phyloP scores from a whole-genome alignment of 2,797 vertebrate species.

The Staurois parvus region DNA sequence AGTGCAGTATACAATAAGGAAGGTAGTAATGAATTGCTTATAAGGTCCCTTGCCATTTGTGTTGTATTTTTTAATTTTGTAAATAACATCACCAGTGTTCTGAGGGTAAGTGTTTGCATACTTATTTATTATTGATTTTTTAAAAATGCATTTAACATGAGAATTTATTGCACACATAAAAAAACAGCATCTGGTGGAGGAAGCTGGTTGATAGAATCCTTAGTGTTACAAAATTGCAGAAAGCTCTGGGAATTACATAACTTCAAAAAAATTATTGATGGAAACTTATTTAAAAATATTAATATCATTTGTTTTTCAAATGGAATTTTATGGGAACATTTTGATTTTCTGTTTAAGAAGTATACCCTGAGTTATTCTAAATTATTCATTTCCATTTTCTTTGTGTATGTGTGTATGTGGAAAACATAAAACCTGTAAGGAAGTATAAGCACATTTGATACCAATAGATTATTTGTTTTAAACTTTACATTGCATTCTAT shows the following conservation, averaged over 20 bases:
- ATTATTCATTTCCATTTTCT: too few relatives aligned
- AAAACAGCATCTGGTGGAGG: constrained; percentile 77
- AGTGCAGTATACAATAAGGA: constrained; percentile 82
- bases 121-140: constrained; percentile 97
- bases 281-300: constrained; percentile 73
- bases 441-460: too few relatives aligned
- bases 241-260: constrained; percentile 73
- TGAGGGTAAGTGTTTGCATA: constrained; percentile 86
- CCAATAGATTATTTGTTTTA: too few relatives aligned
- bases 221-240: constrained; percentile 60
- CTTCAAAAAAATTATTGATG: constrained; percentile 81
- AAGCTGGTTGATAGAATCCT: constrained; percentile 69
- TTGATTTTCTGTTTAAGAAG: background rate
- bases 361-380: background rate
- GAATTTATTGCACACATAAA: constrained; percentile 87
- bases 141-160: constrained; percentile 85
- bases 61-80: constrained; percentile 91
- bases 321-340: background rate
- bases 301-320: constrained; percentile 62
- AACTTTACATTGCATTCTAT: too few relatives aligned
- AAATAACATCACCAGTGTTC: constrained; percentile 88
- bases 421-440: too few relatives aligned
- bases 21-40: constrained; percentile 90
- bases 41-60: constrained; percentile 84
- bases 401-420: too few relatives aligned